Percentiles rank a stretch among this genome's conserved stretches.
Evolutionary conservation across 2,113 vertebrate genomes (phyloP).

Genomic region (Cichladusa arquata): DNA sequence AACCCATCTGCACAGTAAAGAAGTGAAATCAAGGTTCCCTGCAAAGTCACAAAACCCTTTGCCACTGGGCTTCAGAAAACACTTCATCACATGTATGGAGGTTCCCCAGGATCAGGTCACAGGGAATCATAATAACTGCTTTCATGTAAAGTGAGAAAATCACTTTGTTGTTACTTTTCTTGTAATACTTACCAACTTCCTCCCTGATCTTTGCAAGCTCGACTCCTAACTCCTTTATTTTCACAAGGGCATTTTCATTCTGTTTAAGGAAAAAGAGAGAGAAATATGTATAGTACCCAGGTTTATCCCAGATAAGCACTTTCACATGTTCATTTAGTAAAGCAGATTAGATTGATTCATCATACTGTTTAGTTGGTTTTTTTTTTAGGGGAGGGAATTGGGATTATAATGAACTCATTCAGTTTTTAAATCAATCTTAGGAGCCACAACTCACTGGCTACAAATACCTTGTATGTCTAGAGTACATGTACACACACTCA

Average conservation of each 20-base stretch:
- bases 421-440: background rate
- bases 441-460: background rate
- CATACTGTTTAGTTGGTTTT: too few relatives aligned
- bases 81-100: background rate
- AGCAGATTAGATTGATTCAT: constrained; percentile 25
- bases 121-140: background rate
- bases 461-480: background rate
- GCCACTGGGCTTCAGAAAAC: background rate
- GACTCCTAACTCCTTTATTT: constrained; percentile 87
- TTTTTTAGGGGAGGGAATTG: fast-evolving
- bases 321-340: constrained; percentile 53
- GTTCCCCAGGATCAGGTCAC: background rate
- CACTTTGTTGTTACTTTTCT: background rate
- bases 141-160: constrained; percentile 21
- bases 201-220: constrained; percentile 92
- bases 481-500: background rate
- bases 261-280: constrained; percentile 73
- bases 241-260: constrained; percentile 88
- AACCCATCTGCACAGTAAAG: background rate
- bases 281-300: constrained; percentile 39
- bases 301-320: constrained; percentile 42
- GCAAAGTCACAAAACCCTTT: background rate
- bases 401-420: background rate
- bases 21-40: background rate
- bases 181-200: constrained; percentile 92